These are phyloP conservation scores for Poecilia picta DNA, from an alignment of 2,797 vertebrate species.

Conservation along the genomic window DNA sequence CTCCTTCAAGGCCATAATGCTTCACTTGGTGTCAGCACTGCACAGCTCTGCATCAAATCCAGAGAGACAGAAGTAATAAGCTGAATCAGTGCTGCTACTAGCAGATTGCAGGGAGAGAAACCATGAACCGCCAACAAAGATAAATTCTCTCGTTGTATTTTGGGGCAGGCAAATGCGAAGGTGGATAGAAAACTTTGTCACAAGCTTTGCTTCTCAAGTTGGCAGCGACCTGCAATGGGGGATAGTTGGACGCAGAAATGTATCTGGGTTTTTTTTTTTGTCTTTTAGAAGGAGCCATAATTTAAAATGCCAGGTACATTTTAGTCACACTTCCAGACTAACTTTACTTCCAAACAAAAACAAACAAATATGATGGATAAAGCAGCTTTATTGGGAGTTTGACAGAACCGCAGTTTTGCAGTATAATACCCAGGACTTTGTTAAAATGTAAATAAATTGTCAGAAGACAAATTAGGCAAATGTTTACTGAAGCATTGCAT, in stretches of 20 bases:
- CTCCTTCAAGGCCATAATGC: not conserved
- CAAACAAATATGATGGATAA: not conserved
- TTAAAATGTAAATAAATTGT: not conserved
- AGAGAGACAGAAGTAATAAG: not conserved
- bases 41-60: not conserved
- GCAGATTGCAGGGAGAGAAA: constrained; percentile 4
- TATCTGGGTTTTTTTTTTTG: not conserved
- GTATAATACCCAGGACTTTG: not conserved
- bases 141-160: not conserved
- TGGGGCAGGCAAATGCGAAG: not conserved
- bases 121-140: not conserved
- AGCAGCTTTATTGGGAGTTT: not conserved
- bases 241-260: not conserved
- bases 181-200: not conserved
- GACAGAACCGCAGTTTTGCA: not conserved
- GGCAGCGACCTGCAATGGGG: not conserved
- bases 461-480: not conserved
- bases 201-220: not conserved
- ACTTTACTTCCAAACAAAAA: not conserved
- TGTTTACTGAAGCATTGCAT: not conserved
- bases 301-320: not conserved
- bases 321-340: not conserved
- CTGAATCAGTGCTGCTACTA: constrained; percentile 4
- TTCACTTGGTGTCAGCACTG: not conserved
- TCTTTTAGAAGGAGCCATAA: not conserved